These are phyloP conservation scores for Euzetes globulus DNA, from an alignment of 2,888 invertebrate genomes.

Conservation along the genomic window DNA sequence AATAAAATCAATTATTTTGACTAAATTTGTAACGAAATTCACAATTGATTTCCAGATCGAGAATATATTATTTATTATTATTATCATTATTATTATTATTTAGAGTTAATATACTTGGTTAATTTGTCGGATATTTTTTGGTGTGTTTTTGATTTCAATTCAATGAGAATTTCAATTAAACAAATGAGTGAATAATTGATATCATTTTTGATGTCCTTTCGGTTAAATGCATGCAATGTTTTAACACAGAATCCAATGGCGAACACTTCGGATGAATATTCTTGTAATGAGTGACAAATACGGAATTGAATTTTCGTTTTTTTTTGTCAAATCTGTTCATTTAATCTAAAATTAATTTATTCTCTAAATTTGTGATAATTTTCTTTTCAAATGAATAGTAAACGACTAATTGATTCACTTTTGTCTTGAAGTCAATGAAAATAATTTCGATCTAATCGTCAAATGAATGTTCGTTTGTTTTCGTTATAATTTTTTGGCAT, in stretches of 20 bases:
- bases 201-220: neutral
- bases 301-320: neutral
- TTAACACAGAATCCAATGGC: constrained; percentile 28
- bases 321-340: neutral
- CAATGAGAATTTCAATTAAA: constrained; percentile 4
- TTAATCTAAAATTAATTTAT: neutral
- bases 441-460: no score
- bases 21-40: constrained; percentile 27
- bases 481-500: neutral
- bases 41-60: neutral
- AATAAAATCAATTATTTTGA: constrained; percentile 16
- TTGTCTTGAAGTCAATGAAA: no score
- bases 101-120: neutral
- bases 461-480: neutral
- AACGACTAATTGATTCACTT: no score
- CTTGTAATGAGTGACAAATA: neutral
- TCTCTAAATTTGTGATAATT: neutral
- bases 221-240: constrained; percentile 5
- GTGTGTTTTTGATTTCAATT: constrained; percentile 6
- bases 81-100: neutral
- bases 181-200: constrained; percentile 21
- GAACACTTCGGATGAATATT: neutral
- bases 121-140: neutral
- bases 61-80: neutral
- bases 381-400: no score